Base-by-base conservation (phyloP, 2,888 invertebrate genomes). In the Dusona sp. region DNA sequence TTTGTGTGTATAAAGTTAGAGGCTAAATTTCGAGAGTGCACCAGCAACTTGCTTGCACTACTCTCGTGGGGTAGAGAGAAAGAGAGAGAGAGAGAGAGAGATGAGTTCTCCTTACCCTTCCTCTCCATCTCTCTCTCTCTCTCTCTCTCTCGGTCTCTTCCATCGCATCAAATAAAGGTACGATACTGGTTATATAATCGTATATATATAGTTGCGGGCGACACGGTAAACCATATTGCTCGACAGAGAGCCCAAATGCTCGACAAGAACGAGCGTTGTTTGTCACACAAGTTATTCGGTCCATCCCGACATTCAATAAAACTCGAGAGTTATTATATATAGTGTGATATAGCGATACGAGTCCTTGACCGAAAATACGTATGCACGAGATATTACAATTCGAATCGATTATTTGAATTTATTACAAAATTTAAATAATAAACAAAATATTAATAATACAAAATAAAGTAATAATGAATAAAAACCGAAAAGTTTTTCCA, bases 11-110 rank as follows among this genome's bases (percentile, higher is more conserved):
- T 72, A 72, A 72, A 61, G 42, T 42, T 25, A 22, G 48, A 57
- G 81, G 42, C 73, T 73, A 78, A 81, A 85, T 81, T 78, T 85
- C 78, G 77, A 73, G 81, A 85, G 84, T 57, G 78, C 51, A 70
- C 38, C n/a, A 67, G 16, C 25, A 70, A 48, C 38, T 45, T 25
- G 70, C 36, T 19, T 48, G 73, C 73, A 85, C 65, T 73, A 73
- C 78, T 22, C 81, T 85, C 85, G 57, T 78, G 85, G 79, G 84
- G 64, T 48, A 19, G 29, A 19, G 48, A 64, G 70, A 45, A 72
- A 29, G n/a, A n/a, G n/a, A n/a, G n/a, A n/a, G n/a, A n/a, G n/a
- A n/a, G n/a, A n/a, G n/a, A n/a, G n/a, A n/a, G n/a, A n/a, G n/a
- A n/a, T n/a, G n/a, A n/a, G n/a, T 29, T 57, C 57, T 22, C 22